A percentile compares a stretch with the other conserved stretches of the same genome.
These are phyloP conservation scores for Chrysaora quinquecirrha DNA, from an alignment of 30 jellyfish, hydroid and myxozoan species.

Conservation along the genomic window DNA sequence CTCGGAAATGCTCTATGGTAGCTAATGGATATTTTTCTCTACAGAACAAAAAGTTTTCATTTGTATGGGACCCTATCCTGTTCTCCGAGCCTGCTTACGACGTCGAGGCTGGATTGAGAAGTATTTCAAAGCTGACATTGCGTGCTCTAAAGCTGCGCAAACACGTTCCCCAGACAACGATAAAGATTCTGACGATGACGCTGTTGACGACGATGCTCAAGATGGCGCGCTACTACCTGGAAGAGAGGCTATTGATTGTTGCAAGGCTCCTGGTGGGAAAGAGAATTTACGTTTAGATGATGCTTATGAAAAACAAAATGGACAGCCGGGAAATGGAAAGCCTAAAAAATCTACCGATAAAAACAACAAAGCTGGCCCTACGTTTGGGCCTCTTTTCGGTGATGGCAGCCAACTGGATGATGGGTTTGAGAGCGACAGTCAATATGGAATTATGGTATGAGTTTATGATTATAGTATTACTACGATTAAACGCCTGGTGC, in stretches of 20 bases:
- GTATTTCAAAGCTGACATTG: constrained; percentile 73
- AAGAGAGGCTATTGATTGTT: not conserved
- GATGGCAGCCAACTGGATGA: constrained; percentile 21
- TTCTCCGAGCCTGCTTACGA: constrained; percentile 83
- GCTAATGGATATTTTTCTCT: not conserved
- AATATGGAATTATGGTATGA: constrained; percentile 84
- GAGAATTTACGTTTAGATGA: not conserved
- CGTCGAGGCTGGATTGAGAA: constrained; percentile 97
- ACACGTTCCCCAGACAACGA: constrained; percentile 44
- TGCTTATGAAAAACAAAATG: not conserved
- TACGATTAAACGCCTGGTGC: too few relatives aligned
- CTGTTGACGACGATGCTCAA: constrained; percentile 15
- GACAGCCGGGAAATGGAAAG: not conserved
- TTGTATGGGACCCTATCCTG: constrained; percentile 96
- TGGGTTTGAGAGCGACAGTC: constrained; percentile 75
- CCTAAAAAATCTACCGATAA: not conserved
- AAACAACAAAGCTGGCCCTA: not conserved
- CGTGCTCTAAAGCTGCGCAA: constrained; percentile 45
- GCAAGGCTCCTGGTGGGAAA: not conserved
- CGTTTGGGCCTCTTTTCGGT: constrained; percentile 16
- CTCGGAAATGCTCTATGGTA: too few relatives aligned
- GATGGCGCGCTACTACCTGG: not conserved
- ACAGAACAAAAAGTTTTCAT: too few relatives aligned
- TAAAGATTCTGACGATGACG: constrained; percentile 70
- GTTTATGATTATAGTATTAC: too few relatives aligned